Conservation (phyloP, 53 echinoderm and acorn worm species). For the Crossaster papposus region DNA sequence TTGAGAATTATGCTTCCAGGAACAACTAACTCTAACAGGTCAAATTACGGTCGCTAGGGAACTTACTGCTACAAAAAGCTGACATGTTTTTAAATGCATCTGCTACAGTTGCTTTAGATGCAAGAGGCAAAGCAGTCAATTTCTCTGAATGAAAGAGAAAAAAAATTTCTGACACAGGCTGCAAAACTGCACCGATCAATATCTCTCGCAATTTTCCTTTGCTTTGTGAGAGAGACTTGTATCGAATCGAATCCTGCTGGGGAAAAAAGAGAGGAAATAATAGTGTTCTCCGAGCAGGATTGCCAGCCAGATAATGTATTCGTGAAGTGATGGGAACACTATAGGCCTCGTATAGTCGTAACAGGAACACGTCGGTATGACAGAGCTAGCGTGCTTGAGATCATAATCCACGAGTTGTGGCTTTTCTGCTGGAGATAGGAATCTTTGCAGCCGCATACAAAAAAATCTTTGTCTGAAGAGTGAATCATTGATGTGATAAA, state of each 20-base stretch:
- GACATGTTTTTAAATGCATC: neutral
- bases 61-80: neutral
- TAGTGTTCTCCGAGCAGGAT: neutral
- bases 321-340: slow-evolving; percentile 12
- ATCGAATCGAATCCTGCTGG: neutral
- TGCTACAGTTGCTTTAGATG: neutral
- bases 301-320: slow-evolving; percentile 11
- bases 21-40: neutral
- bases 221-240: neutral
- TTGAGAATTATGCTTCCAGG: no score
- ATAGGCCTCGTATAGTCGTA: no score
- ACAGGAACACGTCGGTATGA: neutral
- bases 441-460: no score
- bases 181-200: slow-evolving; percentile 22
- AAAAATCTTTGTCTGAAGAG: neutral
- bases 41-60: no score
- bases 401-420: neutral
- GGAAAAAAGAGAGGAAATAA: neutral
- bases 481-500: neutral
- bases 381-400: neutral
- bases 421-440: no score
- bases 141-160: neutral
- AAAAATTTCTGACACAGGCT: neutral
- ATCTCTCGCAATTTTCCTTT: neutral
- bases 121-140: neutral